Base-by-base conservation (phyloP, 2,797 vertebrate genomes). In the Enteromius viviparus region DNA sequence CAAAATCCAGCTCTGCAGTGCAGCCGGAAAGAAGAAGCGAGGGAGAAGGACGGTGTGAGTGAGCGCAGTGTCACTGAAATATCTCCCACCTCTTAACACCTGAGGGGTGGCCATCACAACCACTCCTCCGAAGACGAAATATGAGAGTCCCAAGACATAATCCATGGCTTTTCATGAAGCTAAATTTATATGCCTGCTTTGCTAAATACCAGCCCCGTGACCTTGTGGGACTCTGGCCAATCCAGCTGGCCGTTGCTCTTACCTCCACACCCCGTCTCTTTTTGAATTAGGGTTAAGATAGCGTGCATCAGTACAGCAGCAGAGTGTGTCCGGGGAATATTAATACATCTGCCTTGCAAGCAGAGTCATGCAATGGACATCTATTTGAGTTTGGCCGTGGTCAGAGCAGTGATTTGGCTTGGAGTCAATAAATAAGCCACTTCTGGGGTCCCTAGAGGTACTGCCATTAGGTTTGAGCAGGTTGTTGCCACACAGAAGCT, bases 151-250 rank as follows among this genome's bases (percentile, higher is more conserved):
- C 84, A 91, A 94, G 93, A 93, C 90, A 94, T 94, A 94, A 94
- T 95, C 93, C 93, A 92, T 87, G 91, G 89, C 66, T 92, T 92
- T 93, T 92, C 91, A 91, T 92, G 89, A 89, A 88, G 93, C 95
- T 95, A 95, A 94, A 95, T 95, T 94, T 95, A 95, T 93, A 89
- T 91, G 23, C 74, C 42, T 80, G 91, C 90, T 93, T 92, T 91
- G 91, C 90, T 91, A 87, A 89, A 92, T 88, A 83, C 72, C 62
- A 82, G 89, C 89, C 90, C 83, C 85, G 90, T 93, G 93, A 94
- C 93, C 92, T 93, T 94, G 92, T 89, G 84, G 89, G 89, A 88
- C 88, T 84, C 86, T 75, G 86, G 84, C 87, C 82, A 85, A 71
- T 86, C 83, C 87, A 85, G 90, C 87, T 90, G 91, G 85, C 91